Evolutionary conservation across 37 sponge, comb jelly and placozoan genomes (phyloP), one percentile per base, ranked within the genome.

Genomic region (Theonella swinhoei): DNA sequence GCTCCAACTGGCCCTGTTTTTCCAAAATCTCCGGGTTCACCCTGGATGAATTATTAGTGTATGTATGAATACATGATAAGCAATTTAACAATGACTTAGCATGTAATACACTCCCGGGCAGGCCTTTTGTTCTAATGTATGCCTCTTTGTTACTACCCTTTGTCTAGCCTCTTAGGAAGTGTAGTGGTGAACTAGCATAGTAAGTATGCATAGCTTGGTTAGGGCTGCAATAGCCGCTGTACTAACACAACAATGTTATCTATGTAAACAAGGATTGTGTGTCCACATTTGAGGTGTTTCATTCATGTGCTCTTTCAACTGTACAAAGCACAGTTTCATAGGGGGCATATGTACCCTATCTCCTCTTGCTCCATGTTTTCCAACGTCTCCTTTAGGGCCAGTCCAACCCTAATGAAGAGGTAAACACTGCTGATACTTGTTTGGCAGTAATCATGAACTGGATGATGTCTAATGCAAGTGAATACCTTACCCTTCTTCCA

Each of bases 351-450:
- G 64, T 28, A 77, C 85, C 41, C 62, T 85, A 3, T 68, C 70
- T 70, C 85, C 85, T 37, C 47, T 30, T 30, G 85, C 40, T 59
- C 85, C 85, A 22, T 40, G 24, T 34, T 39, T 68, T 37, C 85
- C 85, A 0, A 30, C n/a, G 22, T 77, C 61, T 70, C 88, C 88
- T 30, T 76, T 35, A 60, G 62, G 64, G 2, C 88, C 88, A 71
- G 63, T 70, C 35, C 65, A 60, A 26, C 88, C 88, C 75, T 87
- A 39, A 3, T 0, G 26, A 33, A 39, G 42, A 41, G 36, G 35
- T 39, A 72, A 22, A 32, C 31, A 9, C 7, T 32, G 33, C 29
- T 24, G 25, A 8, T 4, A 69, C 22, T 22, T 4, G 33, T 1
- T 69, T 32, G 2, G 3, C 1, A 39, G 39, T 72, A 38, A 37